These are phyloP conservation scores for Leptinotarsa tumamoca DNA, from an alignment of 2,888 invertebrate genomes.

Conservation along the genomic window DNA sequence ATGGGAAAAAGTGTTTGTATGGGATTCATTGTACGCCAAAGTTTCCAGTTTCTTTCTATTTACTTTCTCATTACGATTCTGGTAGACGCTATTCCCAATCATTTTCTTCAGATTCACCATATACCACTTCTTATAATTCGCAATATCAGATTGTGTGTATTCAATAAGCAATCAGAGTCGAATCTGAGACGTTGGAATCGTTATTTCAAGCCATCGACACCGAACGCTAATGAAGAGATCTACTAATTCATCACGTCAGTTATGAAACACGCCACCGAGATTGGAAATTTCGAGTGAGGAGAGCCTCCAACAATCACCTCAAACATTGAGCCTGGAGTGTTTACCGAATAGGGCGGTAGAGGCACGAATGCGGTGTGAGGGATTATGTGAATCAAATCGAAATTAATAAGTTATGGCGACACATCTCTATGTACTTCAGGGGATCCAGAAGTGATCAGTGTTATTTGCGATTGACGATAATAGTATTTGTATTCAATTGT, in stretches of 20 bases:
- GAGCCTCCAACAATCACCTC: neutral
- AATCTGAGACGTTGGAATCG: slow-evolving; percentile 30
- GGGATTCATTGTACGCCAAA: no score
- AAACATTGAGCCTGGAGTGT: neutral
- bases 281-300: neutral
- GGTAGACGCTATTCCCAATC: no score
- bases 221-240: slow-evolving; percentile 32
- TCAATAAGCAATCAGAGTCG: slow-evolving; percentile 41
- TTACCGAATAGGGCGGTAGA: neutral
- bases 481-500: no score
- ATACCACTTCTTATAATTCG: neutral
- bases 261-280: slow-evolving; percentile 3
- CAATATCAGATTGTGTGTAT: slow-evolving; percentile 33
- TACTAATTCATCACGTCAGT: slow-evolving; percentile 36
- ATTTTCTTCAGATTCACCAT: no score
- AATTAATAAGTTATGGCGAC: slow-evolving; percentile 6
- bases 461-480: neutral
- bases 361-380: neutral
- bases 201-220: slow-evolving; percentile 35
- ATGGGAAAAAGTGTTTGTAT: no score
- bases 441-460: neutral
- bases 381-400: neutral
- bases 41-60: no score
- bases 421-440: neutral
- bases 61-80: no score